Percentiles rank a stretch among this genome's conserved stretches.
These are phyloP conservation scores for Eulimnadia texana DNA, from an alignment of 1,140 invertebrate genomes.

Conservation along the genomic window DNA sequence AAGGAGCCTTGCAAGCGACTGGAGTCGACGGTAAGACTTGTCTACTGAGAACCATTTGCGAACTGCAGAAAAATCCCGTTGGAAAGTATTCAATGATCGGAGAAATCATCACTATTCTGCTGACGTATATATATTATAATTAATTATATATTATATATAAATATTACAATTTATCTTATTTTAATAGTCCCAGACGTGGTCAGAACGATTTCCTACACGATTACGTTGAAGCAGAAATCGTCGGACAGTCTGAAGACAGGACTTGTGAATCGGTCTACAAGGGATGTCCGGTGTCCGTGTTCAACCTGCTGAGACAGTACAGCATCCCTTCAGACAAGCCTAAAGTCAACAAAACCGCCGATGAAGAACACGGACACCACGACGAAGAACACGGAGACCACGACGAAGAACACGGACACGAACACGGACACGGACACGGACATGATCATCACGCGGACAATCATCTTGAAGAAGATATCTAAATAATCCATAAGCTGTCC, in stretches of 20 bases:
- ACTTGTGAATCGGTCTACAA: conserved; percentile 6
- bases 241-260: conserved; percentile 12
- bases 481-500: no score
- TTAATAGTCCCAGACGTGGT: conserved; percentile 12
- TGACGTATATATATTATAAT: conserved; percentile 5
- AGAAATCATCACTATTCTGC: conserved; percentile 14
- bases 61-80: conserved; percentile 15
- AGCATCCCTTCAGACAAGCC: conserved; percentile 14
- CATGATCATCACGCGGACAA: no score
- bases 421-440: no score
- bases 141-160: not conserved
- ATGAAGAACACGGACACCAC: not conserved
- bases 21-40: conserved; percentile 16
- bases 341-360: not conserved
- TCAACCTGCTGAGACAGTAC: conserved; percentile 13
- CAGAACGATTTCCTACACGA: conserved; percentile 16
- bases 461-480: no score
- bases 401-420: no score
- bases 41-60: conserved; percentile 15
- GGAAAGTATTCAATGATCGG: conserved; percentile 15
- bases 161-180: not conserved
- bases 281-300: conserved; percentile 14
- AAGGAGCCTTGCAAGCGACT: conserved; percentile 10
- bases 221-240: conserved; percentile 15
- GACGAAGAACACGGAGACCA: not conserved